phyloP scores from a whole-genome alignment of 2,888 invertebrate species.

The Heliconius erato region DNA sequence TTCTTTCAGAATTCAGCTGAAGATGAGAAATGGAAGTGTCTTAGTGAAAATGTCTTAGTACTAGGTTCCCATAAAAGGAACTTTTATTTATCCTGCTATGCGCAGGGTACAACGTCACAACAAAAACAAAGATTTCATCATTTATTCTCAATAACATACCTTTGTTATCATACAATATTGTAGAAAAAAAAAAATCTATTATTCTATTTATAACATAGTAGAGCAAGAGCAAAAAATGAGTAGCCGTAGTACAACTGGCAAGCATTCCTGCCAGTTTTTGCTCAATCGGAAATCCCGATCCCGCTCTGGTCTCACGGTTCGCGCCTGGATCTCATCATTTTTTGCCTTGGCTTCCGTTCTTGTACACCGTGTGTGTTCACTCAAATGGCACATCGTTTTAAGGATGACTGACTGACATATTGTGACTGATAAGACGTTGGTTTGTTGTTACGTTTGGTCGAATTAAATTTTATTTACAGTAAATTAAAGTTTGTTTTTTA shows the following conservation, averaged over 20 bases:
- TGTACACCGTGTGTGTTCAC: conserved; percentile 40
- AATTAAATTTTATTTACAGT: background rate
- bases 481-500: background rate
- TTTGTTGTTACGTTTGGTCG: background rate
- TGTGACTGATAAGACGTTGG: conserved; percentile 27
- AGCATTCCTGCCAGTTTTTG: conserved; percentile 44
- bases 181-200: background rate
- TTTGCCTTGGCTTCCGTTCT: conserved; percentile 51
- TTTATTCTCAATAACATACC: background rate
- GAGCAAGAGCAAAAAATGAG: conserved; percentile 15
- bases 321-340: conserved; percentile 50
- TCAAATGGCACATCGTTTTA: conserved; percentile 44
- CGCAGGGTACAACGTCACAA: no score
- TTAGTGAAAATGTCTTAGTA: no score
- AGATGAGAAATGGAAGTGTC: no score
- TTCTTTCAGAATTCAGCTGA: no score
- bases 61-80: no score
- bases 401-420: conserved; percentile 31
- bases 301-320: conserved; percentile 49
- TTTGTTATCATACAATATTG: background rate
- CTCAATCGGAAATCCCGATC: conserved; percentile 48
- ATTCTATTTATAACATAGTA: conserved; percentile 18
- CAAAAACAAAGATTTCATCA: background rate
- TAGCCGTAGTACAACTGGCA: conserved; percentile 21
- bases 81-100: no score